Conservation (phyloP, 2,797 vertebrate genomes). For the Natrix natrix region DNA sequence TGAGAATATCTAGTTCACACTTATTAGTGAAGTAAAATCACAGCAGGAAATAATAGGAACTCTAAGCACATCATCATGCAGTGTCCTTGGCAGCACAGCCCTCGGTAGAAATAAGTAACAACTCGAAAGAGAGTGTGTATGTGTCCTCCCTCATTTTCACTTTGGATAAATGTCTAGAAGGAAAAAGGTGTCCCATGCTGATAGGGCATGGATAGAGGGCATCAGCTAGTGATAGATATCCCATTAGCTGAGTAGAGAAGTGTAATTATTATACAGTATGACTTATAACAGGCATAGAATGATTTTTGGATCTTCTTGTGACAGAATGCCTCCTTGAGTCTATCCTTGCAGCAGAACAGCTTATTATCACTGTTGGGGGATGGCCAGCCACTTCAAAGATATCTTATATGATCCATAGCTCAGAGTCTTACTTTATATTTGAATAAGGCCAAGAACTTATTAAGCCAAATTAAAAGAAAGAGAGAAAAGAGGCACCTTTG, state of each 20-base stretch:
- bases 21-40: conserved; percentile 68
- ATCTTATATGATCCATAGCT: not conserved
- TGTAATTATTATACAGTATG: conserved; percentile 1
- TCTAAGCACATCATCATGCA: conserved; percentile 41
- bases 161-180: conserved; percentile 44
- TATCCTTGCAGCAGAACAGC: not conserved
- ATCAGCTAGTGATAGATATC: accelerated
- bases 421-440: not conserved
- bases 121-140: conserved; percentile 22
- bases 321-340: not conserved
- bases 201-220: not conserved
- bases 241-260: accelerated
- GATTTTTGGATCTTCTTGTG: not conserved
- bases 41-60: conserved; percentile 53
- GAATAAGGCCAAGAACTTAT: not conserved
- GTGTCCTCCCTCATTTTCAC: conserved; percentile 60
- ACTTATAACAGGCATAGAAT: not conserved
- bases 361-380: not conserved
- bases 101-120: conserved; percentile 34
- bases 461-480: not conserved
- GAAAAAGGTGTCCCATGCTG: conserved; percentile 13
- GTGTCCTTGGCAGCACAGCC: conserved; percentile 38
- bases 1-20: conserved; percentile 58
- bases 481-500: not conserved
- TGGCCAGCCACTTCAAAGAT: not conserved